Evolutionary conservation across 2,113 vertebrate genomes (phyloP), one percentile per base, ranked within the genome.

Genomic region (Alexandromys fortis): DNA sequence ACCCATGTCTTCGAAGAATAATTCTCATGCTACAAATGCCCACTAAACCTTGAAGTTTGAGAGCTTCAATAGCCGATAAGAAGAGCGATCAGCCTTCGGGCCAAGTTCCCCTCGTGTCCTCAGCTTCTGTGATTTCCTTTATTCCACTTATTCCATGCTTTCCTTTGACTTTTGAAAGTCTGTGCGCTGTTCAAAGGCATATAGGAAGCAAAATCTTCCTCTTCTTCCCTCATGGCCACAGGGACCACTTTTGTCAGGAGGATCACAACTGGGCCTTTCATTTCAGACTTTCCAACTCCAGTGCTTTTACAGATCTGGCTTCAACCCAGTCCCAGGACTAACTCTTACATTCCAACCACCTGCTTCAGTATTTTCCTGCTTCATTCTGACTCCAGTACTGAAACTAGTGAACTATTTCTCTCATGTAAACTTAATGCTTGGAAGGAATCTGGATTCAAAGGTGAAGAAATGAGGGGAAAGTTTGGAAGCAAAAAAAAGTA

Each of bases 91-190:
- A 10, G 10, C n/a, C 75, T 38, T 78, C 45, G 35, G 49, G 30
- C 33, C 49, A 33, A 85, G 79, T 76, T 85, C 30, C 65, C 42
- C 7, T 55, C 72, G 3, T 45, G 13, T 70, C 45, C 68, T 82
- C 61, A 86, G 33, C 55, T 35, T 67, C 28, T 17, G 0, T 47
- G 83, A 24, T 52, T 58, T 55, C 30, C 28, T 63, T 95, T 86
- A 28, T 49, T 76, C 14, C 12, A 68, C 52, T 95, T 86, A 12
- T 26, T 67, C 28, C 21, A 73, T 49, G 49, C 52, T 81, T 94
- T n/a, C 61, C 86, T 92, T 93, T 94, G 93, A 88, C 83, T 77
- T 95, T 91, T 90, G 58, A 97, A 96, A 93, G 83, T 38, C 38
- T 86, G 75, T 49, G 26, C 26, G 78, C 58, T 58, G 21, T 49